phyloP scores from a whole-genome alignment of 2,113 vertebrate species.

The Syngnathus floridae region DNA sequence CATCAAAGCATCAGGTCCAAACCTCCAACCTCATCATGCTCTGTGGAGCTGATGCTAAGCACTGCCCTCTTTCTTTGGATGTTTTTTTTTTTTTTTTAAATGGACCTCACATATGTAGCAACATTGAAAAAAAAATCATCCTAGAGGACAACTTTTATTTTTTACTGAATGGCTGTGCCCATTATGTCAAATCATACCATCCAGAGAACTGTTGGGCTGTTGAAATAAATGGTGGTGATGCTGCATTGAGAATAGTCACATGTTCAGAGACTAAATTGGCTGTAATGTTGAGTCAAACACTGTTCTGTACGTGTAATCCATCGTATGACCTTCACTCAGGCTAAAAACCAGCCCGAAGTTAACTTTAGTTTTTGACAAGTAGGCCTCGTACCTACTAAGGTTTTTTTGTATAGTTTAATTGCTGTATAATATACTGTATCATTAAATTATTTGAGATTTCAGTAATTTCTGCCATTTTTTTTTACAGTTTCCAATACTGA shows the following conservation, averaged over 20 bases:
- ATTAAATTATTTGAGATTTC: background rate
- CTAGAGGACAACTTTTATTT: background rate
- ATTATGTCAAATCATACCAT: background rate
- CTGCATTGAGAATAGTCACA: background rate
- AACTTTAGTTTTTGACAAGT: background rate
- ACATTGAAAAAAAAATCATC: background rate
- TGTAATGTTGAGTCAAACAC: background rate
- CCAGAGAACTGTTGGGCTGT: background rate
- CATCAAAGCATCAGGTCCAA: background rate
- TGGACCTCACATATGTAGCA: background rate
- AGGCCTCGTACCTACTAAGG: background rate
- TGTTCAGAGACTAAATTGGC: background rate
- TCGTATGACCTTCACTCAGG: background rate
- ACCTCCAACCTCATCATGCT: background rate
- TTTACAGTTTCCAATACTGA: background rate
- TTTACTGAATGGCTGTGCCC: background rate
- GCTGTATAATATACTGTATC: background rate
- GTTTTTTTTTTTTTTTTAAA: background rate
- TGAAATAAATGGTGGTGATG: background rate
- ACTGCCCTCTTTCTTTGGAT: constrained; percentile 1
- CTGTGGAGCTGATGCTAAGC: background rate
- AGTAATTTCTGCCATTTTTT: background rate
- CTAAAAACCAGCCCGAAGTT: background rate
- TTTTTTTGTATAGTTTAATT: background rate
- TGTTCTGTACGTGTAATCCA: background rate